These are phyloP conservation scores for Caenorhabditis doughertyi DNA, from an alignment of 2,888 invertebrate species.

Conservation along the genomic window DNA sequence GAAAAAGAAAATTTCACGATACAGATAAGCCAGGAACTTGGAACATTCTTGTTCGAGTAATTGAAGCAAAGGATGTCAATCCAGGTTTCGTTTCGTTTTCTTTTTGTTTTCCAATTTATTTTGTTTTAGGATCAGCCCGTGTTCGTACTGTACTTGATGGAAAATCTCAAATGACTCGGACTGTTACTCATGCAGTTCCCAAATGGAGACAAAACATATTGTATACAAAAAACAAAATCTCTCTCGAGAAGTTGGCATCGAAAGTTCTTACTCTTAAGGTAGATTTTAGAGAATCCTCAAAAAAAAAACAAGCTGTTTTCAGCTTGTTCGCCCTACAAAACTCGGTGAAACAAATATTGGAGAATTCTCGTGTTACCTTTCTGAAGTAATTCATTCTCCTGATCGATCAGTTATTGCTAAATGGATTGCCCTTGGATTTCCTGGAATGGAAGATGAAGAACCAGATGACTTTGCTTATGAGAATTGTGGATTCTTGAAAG, in stretches of 20 bases:
- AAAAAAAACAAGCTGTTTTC: no score
- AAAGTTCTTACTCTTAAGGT: conserved; percentile 69
- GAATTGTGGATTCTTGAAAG: conserved; percentile 77
- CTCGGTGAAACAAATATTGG: conserved; percentile 48
- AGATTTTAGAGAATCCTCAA: neutral
- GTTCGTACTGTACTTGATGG: conserved; percentile 66
- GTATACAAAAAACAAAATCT: conserved; percentile 44
- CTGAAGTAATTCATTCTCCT: conserved; percentile 63
- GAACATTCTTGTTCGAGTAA: conserved; percentile 70
- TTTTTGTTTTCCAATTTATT: neutral
- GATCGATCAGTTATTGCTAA: conserved; percentile 69
- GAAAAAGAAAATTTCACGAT: conserved; percentile 59
- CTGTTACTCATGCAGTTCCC: conserved; percentile 68
- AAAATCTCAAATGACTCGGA: conserved; percentile 68
- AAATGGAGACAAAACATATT: conserved; percentile 69
- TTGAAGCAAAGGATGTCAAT: conserved; percentile 71
- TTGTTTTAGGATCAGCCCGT: conserved; percentile 50
- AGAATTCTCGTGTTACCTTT: conserved; percentile 56
- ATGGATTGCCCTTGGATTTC: conserved; percentile 75
- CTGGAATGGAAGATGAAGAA: conserved; percentile 66
- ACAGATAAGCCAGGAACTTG: conserved; percentile 68
- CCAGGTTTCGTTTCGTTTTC: no score
- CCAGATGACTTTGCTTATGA: conserved; percentile 65
- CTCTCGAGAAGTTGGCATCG: conserved; percentile 67
- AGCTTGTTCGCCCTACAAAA: conserved; percentile 49